These are phyloP conservation scores for Ictalurus punctatus DNA, from an alignment of 2,113 vertebrate genomes.

Conservation along the genomic window DNA sequence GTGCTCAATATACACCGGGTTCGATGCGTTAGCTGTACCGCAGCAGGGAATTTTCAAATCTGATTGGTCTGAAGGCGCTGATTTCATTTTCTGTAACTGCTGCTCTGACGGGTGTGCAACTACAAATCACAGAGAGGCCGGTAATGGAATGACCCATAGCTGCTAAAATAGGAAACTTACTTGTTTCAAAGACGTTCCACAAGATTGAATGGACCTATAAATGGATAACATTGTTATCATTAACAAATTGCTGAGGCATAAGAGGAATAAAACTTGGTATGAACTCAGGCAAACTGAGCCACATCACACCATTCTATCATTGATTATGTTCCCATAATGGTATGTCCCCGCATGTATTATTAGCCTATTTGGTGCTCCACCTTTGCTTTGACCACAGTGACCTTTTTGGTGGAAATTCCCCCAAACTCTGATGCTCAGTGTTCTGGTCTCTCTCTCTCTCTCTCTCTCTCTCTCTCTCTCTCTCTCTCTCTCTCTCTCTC, in stretches of 20 bases:
- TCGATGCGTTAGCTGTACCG: not conserved
- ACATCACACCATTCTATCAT: not conserved
- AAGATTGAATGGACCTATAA: not conserved
- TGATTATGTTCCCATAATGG: not conserved
- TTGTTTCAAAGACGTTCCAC: not conserved
- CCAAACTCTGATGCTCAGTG: not conserved
- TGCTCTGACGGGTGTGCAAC: not conserved
- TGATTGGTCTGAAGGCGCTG: not conserved
- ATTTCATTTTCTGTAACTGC: not conserved
- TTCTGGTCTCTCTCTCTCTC: not conserved
- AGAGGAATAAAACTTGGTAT: not conserved
- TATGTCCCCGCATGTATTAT: not conserved
- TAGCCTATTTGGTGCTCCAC: constrained; percentile 22
- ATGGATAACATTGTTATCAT: not conserved
- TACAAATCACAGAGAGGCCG: not conserved
- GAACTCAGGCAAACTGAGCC: not conserved
- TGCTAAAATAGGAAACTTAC: not conserved
- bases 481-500: too few relatives aligned
- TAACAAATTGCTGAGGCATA: too few relatives aligned
- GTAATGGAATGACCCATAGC: not conserved
- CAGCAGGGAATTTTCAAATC: not conserved
- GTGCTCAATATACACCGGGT: not conserved
- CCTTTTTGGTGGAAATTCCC: constrained; percentile 1
- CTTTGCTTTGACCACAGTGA: not conserved
- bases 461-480: too few relatives aligned